Base-by-base conservation (phyloP, 2,888 invertebrate species). In the Megalurothrips usitatus region DNA sequence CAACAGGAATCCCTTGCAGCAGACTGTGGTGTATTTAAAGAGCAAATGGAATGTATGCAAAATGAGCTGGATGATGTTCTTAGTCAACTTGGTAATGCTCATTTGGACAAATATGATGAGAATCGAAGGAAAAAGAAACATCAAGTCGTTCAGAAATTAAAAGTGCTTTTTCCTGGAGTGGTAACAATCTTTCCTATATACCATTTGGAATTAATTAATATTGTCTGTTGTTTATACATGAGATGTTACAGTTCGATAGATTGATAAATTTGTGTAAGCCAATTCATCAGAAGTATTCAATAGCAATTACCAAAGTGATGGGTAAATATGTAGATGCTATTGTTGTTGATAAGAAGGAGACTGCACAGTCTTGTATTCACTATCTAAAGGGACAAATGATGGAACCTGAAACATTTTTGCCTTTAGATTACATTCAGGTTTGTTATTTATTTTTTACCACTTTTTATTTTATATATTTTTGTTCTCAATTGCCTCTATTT, bases 231-330 rank as follows among this genome's bases (percentile, higher is more conserved):
- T 23, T 58, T 10, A 1, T 58, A 43, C 6, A 14, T 58, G 58
- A 14, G 19, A 12, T 23, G 10, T 75, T 26, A 4, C 26, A 75
- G 68, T 75, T 23, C 10, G 68, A 23, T 75, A 75, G 68, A 26
- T 26, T 75, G 68, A 75, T 26, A 10, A 26, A 75, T 75, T 75
- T 75, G 26, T 75, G 68, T 75, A 26, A 75, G 26, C 68, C 68
- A 75, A 11, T 75, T 23, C 9, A 26, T 26, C 23, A 9, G 26
- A 75, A 26, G 26, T 75, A 75, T 26, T 26, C 23, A 23, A 26
- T 75, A 26, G 68, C 68, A 26, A n/a, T 75, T 75, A 75, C 68
- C 26, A 75, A 26, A 75, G 68, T 75, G 23, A 75, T 75, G 68
- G 68, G 68, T 12, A 75, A 75, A 75, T 23, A 26, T 8, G 9